Evolutionary conservation across 1,140 invertebrate species (phyloP).

Genomic region (Wiebesia pumilae): DNA sequence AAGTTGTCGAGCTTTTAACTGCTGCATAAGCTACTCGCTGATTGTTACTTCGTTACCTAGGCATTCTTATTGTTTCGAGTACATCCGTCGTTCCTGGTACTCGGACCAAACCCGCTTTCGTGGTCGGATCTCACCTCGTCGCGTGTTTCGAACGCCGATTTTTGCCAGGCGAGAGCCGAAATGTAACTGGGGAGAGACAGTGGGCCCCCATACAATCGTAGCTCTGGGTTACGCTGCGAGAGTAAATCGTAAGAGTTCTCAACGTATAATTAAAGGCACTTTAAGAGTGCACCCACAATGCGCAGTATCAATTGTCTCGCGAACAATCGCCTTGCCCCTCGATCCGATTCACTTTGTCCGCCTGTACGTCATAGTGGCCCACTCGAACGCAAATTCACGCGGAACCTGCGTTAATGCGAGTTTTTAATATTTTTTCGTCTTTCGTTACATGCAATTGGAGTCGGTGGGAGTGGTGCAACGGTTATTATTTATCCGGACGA

Average conservation of each 20-base stretch:
- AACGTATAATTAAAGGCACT: conserved; percentile 46
- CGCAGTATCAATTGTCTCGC: conserved; percentile 31
- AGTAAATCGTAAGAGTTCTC: neutral
- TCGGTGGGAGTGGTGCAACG: neutral
- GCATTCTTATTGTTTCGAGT: neutral
- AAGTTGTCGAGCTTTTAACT: neutral
- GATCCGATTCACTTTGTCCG: neutral
- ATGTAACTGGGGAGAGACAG: neutral
- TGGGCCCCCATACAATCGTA: conserved; percentile 16
- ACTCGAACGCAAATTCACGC: conserved; percentile 5
- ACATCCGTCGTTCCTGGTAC: neutral
- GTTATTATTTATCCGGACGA: conserved; percentile 3
- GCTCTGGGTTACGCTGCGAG: conserved; percentile 12
- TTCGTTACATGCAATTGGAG: neutral
- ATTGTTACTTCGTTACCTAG: too few relatives aligned
- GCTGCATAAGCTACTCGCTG: neutral
- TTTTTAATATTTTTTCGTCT: neutral
- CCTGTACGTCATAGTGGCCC: neutral
- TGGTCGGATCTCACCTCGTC: neutral
- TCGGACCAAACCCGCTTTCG: neutral
- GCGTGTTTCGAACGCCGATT: neutral
- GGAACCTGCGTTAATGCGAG: neutral
- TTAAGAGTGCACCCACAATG: conserved; percentile 3
- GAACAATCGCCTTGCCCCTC: conserved; percentile 27
- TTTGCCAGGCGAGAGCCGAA: neutral